These are phyloP conservation scores for Megaleporinus macrocephalus DNA, from an alignment of 2,113 vertebrate genomes.

Conservation along the genomic window DNA sequence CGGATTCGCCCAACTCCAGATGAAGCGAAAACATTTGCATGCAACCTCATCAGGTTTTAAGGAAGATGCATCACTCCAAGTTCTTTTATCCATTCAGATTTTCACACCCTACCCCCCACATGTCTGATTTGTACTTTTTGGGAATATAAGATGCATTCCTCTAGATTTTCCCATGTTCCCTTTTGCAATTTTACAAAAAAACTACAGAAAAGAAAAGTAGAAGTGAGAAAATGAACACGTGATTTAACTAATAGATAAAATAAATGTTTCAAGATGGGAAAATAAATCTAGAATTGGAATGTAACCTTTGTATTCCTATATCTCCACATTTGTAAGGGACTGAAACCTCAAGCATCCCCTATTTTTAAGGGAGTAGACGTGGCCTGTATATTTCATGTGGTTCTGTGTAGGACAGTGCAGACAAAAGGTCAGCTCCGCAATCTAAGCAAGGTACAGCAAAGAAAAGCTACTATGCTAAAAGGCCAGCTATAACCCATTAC, in stretches of 20 bases:
- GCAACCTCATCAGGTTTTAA: constrained; percentile 48
- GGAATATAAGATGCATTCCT: constrained; percentile 6
- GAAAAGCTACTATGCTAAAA: neutral
- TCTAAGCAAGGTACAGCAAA: neutral
- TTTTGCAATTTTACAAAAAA: neutral
- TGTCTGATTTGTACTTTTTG: neutral
- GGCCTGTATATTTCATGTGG: neutral
- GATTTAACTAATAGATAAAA: no score
- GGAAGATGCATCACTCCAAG: constrained; percentile 41
- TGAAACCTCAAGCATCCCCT: neutral
- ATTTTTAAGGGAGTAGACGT: neutral
- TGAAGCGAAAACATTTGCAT: constrained; percentile 49
- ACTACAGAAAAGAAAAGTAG: neutral
- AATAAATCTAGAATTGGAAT: no score
- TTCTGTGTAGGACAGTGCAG: neutral
- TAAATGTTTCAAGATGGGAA: no score
- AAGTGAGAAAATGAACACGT: neutral
- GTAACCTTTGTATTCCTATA: no score
- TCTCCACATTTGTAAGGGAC: no score
- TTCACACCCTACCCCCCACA: neutral
- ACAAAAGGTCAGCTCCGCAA: neutral
- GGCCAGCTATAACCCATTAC: constrained; percentile 2
- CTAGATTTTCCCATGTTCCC: neutral
- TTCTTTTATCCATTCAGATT: constrained; percentile 27
- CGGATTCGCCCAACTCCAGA: constrained; percentile 60